Conservation (phyloP, 2,888 invertebrate species). For the Agonopterix alstromeriana region DNA sequence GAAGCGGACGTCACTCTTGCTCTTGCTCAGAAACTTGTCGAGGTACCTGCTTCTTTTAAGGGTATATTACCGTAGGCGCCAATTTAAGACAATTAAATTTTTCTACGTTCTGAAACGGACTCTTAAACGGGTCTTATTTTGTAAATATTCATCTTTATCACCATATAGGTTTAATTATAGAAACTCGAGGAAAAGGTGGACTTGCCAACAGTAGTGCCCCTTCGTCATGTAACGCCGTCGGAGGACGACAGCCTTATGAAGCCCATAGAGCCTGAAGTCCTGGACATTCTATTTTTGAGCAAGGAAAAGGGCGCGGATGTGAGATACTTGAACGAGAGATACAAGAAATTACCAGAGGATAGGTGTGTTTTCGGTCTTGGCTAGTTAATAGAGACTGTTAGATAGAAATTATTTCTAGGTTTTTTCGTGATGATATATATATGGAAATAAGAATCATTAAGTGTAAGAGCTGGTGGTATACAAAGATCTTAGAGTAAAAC, state of each 20-base stretch:
- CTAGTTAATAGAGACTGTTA: no score
- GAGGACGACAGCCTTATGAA: slow-evolving; percentile 60
- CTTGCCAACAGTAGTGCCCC: slow-evolving; percentile 30
- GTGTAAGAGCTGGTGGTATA: no score
- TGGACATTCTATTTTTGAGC: slow-evolving; percentile 60
- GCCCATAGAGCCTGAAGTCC: slow-evolving; percentile 64
- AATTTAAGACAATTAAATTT: no score
- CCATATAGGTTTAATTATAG: background rate
- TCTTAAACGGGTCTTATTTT: no score
- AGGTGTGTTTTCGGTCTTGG: slow-evolving; percentile 35
- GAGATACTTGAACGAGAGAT: slow-evolving; percentile 64
- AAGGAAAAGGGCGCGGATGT: slow-evolving; percentile 62
- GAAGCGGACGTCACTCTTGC: slow-evolving; percentile 48
- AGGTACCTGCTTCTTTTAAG: slow-evolving; percentile 23
- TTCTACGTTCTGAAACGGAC: no score
- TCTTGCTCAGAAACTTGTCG: slow-evolving; percentile 38
- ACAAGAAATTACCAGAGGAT: slow-evolving; percentile 71
- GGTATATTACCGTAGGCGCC: no score
- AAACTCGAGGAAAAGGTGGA: slow-evolving; percentile 12
- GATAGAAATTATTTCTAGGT: no score
- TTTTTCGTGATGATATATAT: no score
- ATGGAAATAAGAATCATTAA: no score
- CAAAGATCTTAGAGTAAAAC: no score
- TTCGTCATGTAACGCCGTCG: slow-evolving; percentile 25
- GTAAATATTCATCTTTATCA: no score